phyloP scores from a whole-genome alignment of 64 coral and sea anemone species.

The Stylophora pistillata region DNA sequence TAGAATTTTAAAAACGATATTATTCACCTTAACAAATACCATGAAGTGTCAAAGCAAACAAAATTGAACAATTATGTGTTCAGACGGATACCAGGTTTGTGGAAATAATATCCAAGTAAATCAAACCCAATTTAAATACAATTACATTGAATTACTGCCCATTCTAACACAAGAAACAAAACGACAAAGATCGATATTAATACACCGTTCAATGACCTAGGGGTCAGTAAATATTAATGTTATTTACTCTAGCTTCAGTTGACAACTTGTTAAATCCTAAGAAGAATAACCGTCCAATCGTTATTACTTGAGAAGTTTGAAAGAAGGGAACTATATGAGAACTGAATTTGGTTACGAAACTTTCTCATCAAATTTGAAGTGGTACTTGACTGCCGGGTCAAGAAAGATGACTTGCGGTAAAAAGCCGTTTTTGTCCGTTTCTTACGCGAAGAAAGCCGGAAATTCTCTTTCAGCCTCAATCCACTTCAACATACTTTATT shows the following conservation, averaged over 20 bases:
- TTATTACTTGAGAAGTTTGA: background rate
- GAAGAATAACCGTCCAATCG: background rate
- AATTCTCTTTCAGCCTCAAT: too few relatives aligned
- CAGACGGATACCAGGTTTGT: too few relatives aligned
- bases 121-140: background rate
- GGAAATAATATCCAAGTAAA: too few relatives aligned
- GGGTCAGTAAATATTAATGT: background rate
- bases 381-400: too few relatives aligned
- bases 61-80: background rate
- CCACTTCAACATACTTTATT: too few relatives aligned
- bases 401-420: too few relatives aligned
- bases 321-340: too few relatives aligned
- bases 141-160: conserved; percentile 1
- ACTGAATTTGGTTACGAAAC: background rate
- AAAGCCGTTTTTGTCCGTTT: too few relatives aligned
- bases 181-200: background rate
- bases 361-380: too few relatives aligned
- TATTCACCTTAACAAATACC: background rate
- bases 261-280: background rate
- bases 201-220: background rate
- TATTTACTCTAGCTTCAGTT: too few relatives aligned
- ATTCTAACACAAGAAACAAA: background rate
- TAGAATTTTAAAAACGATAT: background rate
- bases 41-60: background rate
- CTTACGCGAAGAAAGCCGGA: too few relatives aligned